These are phyloP conservation scores for Corynorhinus townsendii DNA, from an alignment of 2,113 vertebrate genomes.

Conservation along the genomic window DNA sequence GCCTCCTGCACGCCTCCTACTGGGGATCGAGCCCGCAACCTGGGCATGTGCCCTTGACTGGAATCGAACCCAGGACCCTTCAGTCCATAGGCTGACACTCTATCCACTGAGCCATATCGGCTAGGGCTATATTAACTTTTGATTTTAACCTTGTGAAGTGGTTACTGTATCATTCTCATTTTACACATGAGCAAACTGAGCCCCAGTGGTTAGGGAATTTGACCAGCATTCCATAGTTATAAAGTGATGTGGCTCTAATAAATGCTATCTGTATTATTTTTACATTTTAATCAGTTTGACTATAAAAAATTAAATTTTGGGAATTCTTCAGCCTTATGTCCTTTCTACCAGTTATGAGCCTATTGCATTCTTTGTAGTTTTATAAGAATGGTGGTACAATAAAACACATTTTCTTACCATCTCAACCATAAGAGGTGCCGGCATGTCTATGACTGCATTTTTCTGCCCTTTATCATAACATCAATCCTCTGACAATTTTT, in stretches of 20 bases:
- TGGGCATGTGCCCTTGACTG: too few species aligned
- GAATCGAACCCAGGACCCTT: too few species aligned
- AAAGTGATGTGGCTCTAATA: neutral
- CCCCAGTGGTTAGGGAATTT: neutral
- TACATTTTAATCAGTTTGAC: neutral
- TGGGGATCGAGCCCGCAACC: too few species aligned
- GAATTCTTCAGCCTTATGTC: neutral
- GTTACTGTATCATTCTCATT: neutral
- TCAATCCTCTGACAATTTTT: neutral
- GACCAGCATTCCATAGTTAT: neutral
- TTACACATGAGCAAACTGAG: neutral
- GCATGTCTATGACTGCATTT: neutral
- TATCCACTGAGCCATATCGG: too few species aligned
- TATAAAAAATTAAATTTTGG: slow-evolving; percentile 24
- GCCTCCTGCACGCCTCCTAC: too few species aligned
- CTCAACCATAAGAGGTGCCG: neutral
- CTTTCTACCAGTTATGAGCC: neutral
- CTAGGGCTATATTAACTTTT: neutral
- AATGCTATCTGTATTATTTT: neutral
- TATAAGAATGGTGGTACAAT: slow-evolving; percentile 3
- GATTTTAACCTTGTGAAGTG: neutral
- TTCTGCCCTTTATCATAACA: neutral
- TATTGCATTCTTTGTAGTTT: neutral
- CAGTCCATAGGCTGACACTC: too few species aligned
- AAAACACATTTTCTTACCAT: neutral